Base-by-base conservation (phyloP, 2,113 vertebrate species). In the Pollachius pollachius region DNA sequence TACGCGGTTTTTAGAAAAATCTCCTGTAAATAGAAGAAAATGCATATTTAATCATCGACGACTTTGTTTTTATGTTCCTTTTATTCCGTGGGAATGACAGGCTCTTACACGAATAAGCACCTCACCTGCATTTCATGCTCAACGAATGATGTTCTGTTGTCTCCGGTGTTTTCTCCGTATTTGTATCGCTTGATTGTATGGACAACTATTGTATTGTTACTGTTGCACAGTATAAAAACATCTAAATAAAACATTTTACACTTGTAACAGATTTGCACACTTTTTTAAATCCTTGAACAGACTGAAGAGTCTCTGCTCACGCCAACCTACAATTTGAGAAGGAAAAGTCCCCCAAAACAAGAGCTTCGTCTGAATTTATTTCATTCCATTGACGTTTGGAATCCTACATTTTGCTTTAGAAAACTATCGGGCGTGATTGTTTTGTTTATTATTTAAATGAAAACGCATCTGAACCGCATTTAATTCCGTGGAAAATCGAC, bases 201-300 rank as follows among this genome's bases (percentile, higher is more conserved):
- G 82, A 91, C 88, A 89, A 89, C 84, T 92, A 89, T 92, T 91
- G 90, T 92, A 91, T 93, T 92, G 91, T 93, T 91, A 93, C 91
- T 93, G 90, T 93, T 92, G 89, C 92, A 93, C 92, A 92, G 89
- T 92, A 92, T 93, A 92, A 93, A 75, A 92, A 89, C 89, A 88
- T 90, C 89, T 90, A 91, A 93, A 93, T 93, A 93, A 92, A 91
- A 89, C 90, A 91, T 92, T 93, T 93, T 93, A 93, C 92, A 92
- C 90, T 89, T 91, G 90, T 2, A 73, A 41, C 23, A 25, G 4
- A 3, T 69, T 62, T 60, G 13, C 0, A 12, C 12, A 21, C 11
- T 60, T 21, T 19, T 60, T 15, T 56, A 3, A 7, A 12, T 18
- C n/a, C 9, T 19, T 60, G 3, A 6, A 18, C 18, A 12, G 1